These are phyloP conservation scores for Pocillopora grandis DNA, from an alignment of 92 coral and sea anemone genomes.

Conservation along the genomic window DNA sequence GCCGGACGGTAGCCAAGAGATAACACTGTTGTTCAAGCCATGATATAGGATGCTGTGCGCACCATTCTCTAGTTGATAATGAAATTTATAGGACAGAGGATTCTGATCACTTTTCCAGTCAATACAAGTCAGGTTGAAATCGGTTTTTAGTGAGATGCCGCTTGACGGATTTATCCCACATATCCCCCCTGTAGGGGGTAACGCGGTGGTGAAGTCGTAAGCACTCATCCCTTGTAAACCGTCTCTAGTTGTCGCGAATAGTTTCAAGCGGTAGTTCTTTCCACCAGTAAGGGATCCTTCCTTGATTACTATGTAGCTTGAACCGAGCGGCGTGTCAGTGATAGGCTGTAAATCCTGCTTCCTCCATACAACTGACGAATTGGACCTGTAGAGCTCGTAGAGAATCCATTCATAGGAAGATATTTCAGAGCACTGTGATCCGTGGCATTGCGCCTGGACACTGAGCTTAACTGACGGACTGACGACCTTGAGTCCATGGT, in stretches of 20 bases:
- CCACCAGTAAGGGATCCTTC: constrained; percentile 6
- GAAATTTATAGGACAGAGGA: no score
- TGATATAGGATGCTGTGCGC: neutral
- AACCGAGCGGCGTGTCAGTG: constrained; percentile 9
- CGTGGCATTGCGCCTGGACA: neutral
- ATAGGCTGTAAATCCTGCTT: neutral
- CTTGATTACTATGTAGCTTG: constrained; percentile 11
- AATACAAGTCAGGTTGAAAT: no score
- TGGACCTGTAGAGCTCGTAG: neutral
- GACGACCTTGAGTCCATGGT: neutral
- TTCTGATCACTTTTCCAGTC: no score
- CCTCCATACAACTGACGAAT: neutral
- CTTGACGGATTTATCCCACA: no score
- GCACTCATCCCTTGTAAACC: no score
- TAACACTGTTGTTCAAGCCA: no score
- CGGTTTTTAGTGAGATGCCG: no score
- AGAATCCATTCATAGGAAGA: constrained; percentile 9
- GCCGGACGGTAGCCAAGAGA: no score
- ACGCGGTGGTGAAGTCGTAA: no score
- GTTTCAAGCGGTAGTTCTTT: neutral
- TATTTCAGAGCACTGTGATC: constrained; percentile 6
- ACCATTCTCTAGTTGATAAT: no score
- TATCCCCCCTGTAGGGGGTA: no score
- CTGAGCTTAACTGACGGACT: constrained; percentile 19
- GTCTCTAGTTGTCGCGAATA: neutral